Evolutionary conservation across 2,113 vertebrate species (phyloP).

Genomic region (Atrichornis clamosus): DNA sequence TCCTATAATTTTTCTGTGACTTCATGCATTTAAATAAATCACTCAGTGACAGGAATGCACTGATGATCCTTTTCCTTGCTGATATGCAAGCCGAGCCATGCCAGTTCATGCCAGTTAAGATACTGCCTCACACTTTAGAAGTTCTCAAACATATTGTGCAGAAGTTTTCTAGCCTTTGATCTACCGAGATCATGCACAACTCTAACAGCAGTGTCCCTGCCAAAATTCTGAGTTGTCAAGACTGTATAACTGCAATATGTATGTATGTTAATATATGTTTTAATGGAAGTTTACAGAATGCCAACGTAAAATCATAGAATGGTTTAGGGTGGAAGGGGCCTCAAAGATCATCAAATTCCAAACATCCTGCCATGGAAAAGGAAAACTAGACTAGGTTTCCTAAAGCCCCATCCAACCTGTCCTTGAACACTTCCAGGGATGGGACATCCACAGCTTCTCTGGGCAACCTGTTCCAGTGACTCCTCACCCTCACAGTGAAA

Average conservation of each 20-base stretch:
- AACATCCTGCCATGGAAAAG: neutral
- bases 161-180: neutral
- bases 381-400: neutral
- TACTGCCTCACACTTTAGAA: neutral
- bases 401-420: neutral
- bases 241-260: neutral
- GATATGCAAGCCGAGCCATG: neutral
- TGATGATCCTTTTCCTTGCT: neutral
- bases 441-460: neutral
- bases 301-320: neutral
- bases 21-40: neutral
- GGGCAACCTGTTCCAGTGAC: neutral
- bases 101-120: neutral
- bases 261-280: neutral
- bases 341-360: neutral
- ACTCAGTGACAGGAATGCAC: neutral
- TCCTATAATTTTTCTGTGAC: neutral
- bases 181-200: neutral
- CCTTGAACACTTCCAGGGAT: neutral
- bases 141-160: neutral
- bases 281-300: neutral
- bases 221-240: neutral
- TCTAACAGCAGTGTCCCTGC: neutral
- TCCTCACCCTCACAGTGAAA: neutral
- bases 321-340: neutral